Evolutionary conservation across 2,113 vertebrate species (phyloP), one percentile per base, ranked within the genome.

Genomic region (Perccottus glenii): DNA sequence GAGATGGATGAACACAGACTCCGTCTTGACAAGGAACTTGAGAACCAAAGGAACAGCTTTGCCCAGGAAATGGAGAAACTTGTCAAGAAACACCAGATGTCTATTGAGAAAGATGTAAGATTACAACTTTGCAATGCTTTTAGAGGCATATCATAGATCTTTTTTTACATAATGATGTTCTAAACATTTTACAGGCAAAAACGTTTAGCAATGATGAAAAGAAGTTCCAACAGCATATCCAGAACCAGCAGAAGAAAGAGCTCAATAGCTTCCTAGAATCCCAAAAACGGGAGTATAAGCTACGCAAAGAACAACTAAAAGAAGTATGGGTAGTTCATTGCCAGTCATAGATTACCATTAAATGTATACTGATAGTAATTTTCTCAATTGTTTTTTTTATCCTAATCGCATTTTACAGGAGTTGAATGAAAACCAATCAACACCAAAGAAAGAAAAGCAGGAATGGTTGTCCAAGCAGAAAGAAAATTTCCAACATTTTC

Each of bases 401-500:
- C 3, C 66, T 7, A 58, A 7, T 9, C 60, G 3, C 4, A n/a
- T n/a, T 58, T 64, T 62, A 12, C 16, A 99, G 98, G 96, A 99
- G 77, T 82, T 99, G 81, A 99, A 94, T 88, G 98, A 98, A 93
- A 99, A 99, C 89, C 98, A 99, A 91, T 99, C 96, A 75, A 99
- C 97, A 48, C 96, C 97, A 11, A 99, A 99, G 93, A 99, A 99
- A 82, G 96, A 99, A 90, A 99, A 99, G 81, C 98, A 99, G 77
- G 98, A 99, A 67, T 98, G 96, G 98, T 89, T 99, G 70, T 98
- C 96, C 67, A 98, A 98, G 87, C 96, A 99, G 87, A 99, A 99
- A 81, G 98, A 99, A 83, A 99, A 98, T 85, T 94, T 99, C 88
- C 98, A 99, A 78, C 95, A 99, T 93, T 97, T 96, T 89, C 98